Evolutionary conservation across 1,140 invertebrate genomes (phyloP).

Genomic region (Anoplolepis gracilipes): DNA sequence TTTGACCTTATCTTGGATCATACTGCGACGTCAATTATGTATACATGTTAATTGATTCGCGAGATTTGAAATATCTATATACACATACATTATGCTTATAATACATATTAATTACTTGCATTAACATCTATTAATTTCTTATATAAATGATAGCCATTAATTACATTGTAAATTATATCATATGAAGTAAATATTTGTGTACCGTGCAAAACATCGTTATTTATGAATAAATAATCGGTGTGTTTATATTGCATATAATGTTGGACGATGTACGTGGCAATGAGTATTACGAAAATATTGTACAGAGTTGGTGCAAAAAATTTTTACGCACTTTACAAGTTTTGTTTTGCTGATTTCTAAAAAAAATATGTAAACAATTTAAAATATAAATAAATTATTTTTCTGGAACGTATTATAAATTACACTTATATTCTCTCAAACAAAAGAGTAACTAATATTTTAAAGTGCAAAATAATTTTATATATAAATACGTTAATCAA

Average conservation of each 20-base stretch:
- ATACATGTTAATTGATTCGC: neutral
- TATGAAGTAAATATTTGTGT: constrained; percentile 11
- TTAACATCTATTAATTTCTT: constrained; percentile 27
- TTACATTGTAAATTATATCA: constrained; percentile 20
- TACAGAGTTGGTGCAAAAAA: neutral
- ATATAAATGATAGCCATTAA: constrained; percentile 38
- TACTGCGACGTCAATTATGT: neutral
- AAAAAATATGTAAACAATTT: neutral
- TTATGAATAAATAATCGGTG: constrained; percentile 5
- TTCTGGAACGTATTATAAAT: neutral
- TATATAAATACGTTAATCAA: neutral
- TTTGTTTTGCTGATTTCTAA: neutral
- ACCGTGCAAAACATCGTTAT: neutral
- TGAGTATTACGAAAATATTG: neutral
- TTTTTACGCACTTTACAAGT: neutral
- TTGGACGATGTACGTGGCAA: neutral
- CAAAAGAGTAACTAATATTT: neutral
- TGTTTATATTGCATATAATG: neutral
- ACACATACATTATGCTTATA: neutral
- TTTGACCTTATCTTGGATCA: neutral
- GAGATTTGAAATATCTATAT: neutral
- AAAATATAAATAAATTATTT: neutral
- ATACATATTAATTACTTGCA: constrained; percentile 23
- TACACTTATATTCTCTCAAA: neutral
- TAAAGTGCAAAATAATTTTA: neutral